Evolutionary conservation across 2,888 invertebrate species (phyloP).

Genomic region (Drosophila silvestris): DNA sequence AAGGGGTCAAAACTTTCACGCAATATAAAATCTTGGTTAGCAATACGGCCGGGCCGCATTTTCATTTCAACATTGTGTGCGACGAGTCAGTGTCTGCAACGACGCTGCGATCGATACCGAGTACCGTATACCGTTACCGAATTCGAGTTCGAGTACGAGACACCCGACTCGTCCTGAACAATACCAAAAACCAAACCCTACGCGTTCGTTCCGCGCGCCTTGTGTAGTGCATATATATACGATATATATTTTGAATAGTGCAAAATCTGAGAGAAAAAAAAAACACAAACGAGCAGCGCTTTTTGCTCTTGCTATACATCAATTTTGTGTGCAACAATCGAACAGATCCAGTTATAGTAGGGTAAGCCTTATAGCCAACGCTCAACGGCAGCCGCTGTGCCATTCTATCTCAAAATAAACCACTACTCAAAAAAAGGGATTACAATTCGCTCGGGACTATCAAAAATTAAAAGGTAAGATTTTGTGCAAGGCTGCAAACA

Average conservation of each 20-base stretch:
- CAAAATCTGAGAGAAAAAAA: constrained; percentile 7
- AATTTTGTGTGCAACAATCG: constrained; percentile 50
- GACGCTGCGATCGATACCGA: constrained; percentile 51
- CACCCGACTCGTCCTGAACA: constrained; percentile 54
- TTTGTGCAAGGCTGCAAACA: neutral
- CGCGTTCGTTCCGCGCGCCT: constrained; percentile 43
- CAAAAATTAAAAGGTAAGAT: constrained; percentile 52
- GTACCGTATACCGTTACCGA: constrained; percentile 23
- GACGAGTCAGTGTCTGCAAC: constrained; percentile 79
- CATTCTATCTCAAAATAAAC: constrained; percentile 30
- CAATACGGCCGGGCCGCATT: constrained; percentile 85
- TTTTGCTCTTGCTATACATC: constrained; percentile 27
- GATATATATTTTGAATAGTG: constrained; percentile 24
- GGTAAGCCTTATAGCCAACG: constrained; percentile 27
- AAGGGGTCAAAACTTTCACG: constrained; percentile 86
- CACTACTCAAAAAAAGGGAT: constrained; percentile 57
- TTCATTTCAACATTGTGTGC: constrained; percentile 85
- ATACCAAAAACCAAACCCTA: constrained; percentile 7
- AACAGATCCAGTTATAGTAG: constrained; percentile 40
- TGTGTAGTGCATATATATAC: constrained; percentile 19
- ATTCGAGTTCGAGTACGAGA: constrained; percentile 15
- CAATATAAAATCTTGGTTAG: constrained; percentile 86
- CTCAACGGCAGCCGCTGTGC: constrained; percentile 43
- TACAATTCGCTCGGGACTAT: constrained; percentile 64
- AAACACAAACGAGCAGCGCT: constrained; percentile 42